Percentiles rank a stretch among this genome's conserved stretches.
Conservation (phyloP, 2,888 invertebrate genomes). For the Papilio protenor region DNA sequence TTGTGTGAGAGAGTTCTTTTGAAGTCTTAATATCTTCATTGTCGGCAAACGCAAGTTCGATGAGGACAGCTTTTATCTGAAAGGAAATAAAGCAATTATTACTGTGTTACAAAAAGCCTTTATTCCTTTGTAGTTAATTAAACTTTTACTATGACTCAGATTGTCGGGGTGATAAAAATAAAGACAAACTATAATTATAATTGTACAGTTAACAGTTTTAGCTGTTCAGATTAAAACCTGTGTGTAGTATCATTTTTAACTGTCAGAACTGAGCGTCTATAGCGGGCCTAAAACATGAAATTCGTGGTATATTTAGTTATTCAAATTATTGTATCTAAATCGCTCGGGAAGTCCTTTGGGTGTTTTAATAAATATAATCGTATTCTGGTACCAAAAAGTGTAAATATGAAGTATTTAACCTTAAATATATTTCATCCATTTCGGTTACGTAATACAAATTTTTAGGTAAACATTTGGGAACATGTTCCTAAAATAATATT, state of each 20-base stretch:
- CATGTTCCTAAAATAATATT: slow-evolving; percentile 32
- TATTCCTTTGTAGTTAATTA: not conserved
- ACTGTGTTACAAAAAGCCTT: not conserved
- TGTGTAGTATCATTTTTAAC: no score
- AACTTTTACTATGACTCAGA: not conserved
- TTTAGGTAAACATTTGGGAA: slow-evolving; percentile 11
- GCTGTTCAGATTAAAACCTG: no score
- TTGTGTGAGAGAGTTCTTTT: slow-evolving; percentile 56
- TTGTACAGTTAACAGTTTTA: no score
- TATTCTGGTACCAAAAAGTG: not conserved
- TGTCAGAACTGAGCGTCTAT: no score
- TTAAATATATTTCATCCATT: slow-evolving; percentile 8
- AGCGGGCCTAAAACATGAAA: not conserved
- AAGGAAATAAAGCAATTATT: slow-evolving; percentile 52
- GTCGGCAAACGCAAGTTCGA: slow-evolving; percentile 60
- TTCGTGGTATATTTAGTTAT: not conserved
- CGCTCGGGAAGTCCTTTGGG: not conserved
- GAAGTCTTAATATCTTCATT: slow-evolving; percentile 66
- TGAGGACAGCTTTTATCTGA: slow-evolving; percentile 66
- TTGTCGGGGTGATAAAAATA: not conserved
- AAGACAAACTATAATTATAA: not conserved
- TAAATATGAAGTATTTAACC: not conserved
- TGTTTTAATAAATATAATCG: not conserved
- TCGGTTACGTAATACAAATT: not conserved
- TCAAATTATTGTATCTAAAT: not conserved